Evolutionary conservation across 2,888 invertebrate genomes (phyloP).

Genomic region (Philereme vetulata): DNA sequence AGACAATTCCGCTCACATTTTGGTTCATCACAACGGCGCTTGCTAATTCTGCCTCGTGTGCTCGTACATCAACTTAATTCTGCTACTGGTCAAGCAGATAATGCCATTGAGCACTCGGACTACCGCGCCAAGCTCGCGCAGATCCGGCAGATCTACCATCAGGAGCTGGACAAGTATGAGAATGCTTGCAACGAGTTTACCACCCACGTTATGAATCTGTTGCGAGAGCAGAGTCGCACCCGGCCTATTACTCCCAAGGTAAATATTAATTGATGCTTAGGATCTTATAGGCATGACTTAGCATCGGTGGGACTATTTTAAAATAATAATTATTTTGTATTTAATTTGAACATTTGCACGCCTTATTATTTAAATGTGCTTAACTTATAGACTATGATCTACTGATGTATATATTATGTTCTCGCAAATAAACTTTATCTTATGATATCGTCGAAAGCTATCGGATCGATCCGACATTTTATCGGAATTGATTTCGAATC

Average conservation of each 20-base stretch:
- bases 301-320: no score
- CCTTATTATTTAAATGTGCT: no score
- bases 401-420: no score
- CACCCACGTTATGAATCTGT: slow-evolving; percentile 99
- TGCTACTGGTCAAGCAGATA: slow-evolving; percentile 90
- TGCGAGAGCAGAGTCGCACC: slow-evolving; percentile 98
- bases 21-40: slow-evolving; percentile 45
- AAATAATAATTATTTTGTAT: no score
- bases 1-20: slow-evolving; percentile 4
- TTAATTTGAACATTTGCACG: no score
- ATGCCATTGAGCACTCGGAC: slow-evolving; percentile 99
- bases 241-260: slow-evolving; percentile 97
- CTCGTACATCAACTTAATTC: slow-evolving; percentile 68
- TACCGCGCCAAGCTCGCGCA: slow-evolving; percentile 99
- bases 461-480: no score
- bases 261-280: slow-evolving; percentile 1
- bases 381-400: no score
- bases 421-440: no score
- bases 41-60: slow-evolving; percentile 56
- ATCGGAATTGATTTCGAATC: no score
- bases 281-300: no score
- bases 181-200: slow-evolving; percentile 99
- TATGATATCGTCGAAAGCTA: no score
- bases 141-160: slow-evolving; percentile 99
- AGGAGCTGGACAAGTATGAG: slow-evolving; percentile 99